Conservation (phyloP, 2,888 invertebrate genomes). For the Agrotis ipsilon region DNA sequence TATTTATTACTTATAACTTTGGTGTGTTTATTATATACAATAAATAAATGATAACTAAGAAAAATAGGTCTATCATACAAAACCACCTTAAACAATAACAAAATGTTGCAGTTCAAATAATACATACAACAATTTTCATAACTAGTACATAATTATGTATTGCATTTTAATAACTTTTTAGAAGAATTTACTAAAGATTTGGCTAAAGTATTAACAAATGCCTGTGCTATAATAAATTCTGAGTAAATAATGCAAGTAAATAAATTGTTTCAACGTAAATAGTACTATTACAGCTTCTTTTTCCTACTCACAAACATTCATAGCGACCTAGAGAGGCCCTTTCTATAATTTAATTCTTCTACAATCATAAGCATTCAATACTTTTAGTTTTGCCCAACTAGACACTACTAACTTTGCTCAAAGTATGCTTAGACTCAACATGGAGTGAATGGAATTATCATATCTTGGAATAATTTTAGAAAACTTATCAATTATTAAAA, state of each 20-base stretch:
- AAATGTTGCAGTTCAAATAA: conserved; percentile 70
- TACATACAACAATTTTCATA: conserved; percentile 69
- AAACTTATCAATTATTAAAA: conserved; percentile 71
- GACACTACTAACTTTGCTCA: conserved; percentile 65
- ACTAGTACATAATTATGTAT: conserved; percentile 56
- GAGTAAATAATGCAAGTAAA: conserved; percentile 54
- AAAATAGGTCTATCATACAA: conserved; percentile 82
- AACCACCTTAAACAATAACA: conserved; percentile 77
- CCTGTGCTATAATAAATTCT: conserved; percentile 57
- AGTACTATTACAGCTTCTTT: conserved; percentile 42
- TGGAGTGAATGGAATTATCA: conserved; percentile 77
- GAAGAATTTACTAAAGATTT: conserved; percentile 78
- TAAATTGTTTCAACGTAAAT: conserved; percentile 49
- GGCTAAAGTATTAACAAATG: conserved; percentile 74
- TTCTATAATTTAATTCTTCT: conserved; percentile 55
- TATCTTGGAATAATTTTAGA: conserved; percentile 71
- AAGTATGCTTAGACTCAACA: conserved; percentile 79
- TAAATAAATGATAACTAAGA: conserved; percentile 86
- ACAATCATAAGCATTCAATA: conserved; percentile 63
- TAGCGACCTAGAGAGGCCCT: conserved; percentile 37
- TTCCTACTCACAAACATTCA: conserved; percentile 57
- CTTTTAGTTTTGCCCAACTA: conserved; percentile 61
- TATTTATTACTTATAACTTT: conserved; percentile 90
- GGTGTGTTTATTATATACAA: conserved; percentile 90
- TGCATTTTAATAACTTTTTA: conserved; percentile 59